A percentile compares a stretch with the other conserved stretches of the same genome.
Conservation (phyloP, 2,113 vertebrate genomes). For the Peromyscus polionotus region DNA sequence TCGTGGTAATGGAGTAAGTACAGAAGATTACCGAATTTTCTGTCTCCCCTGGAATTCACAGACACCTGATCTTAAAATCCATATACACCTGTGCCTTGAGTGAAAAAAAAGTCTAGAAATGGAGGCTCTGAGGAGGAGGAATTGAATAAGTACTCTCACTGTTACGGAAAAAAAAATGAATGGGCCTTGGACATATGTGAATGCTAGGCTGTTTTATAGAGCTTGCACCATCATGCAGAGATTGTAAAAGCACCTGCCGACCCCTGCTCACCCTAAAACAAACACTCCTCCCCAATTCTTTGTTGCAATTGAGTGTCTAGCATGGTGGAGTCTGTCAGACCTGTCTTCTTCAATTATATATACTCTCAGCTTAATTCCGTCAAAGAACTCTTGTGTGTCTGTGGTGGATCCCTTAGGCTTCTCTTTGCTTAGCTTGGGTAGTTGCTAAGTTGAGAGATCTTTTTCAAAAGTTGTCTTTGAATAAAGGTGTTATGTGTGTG, state of each 20-base stretch:
- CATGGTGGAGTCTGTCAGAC: background rate
- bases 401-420: background rate
- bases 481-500: background rate
- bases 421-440: background rate
- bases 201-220: background rate
- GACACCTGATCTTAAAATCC: constrained; percentile 30
- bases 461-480: background rate
- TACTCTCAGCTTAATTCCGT: background rate
- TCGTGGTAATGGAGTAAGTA: background rate
- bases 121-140: background rate
- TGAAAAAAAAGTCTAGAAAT: background rate
- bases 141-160: background rate
- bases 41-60: constrained; percentile 13
- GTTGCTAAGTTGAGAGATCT: background rate
- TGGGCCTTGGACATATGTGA: background rate
- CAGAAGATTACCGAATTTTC: background rate
- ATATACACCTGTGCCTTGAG: background rate
- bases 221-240: background rate
- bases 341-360: rapidly evolving
- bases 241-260: background rate
- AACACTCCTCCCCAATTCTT: background rate
- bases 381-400: background rate
- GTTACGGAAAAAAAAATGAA: background rate
- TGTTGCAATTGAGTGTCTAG: background rate
- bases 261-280: background rate